These are phyloP conservation scores for Aix galericulata DNA, from an alignment of 2,113 vertebrate species.

Conservation along the genomic window DNA sequence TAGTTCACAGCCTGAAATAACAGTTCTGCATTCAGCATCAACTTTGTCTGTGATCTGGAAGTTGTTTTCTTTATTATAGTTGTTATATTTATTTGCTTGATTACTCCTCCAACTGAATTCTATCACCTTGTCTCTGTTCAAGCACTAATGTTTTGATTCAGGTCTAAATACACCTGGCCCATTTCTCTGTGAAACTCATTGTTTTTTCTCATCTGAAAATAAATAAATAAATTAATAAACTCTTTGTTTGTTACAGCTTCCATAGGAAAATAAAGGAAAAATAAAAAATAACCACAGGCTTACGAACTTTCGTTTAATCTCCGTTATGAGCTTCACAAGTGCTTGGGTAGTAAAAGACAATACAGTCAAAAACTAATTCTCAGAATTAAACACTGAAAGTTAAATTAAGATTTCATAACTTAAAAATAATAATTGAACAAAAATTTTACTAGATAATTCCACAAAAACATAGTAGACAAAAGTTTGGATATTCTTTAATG, in stretches of 20 bases:
- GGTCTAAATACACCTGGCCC: background rate
- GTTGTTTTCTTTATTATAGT: background rate
- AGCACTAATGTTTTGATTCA: background rate
- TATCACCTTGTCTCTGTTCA: background rate
- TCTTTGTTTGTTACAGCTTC: background rate
- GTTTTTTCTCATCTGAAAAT: background rate
- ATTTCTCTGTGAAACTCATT: background rate
- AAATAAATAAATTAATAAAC: too few species aligned
- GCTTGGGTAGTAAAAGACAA: background rate
- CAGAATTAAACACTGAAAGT: background rate
- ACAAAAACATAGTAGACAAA: background rate
- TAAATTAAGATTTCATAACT: background rate
- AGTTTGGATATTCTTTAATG: background rate
- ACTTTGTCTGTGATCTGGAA: background rate
- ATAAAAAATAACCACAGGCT: background rate
- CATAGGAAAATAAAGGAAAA: background rate
- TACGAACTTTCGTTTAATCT: background rate
- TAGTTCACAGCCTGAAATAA: background rate
- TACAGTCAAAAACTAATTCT: background rate
- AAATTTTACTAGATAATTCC: fast-evolving
- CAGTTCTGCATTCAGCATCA: background rate
- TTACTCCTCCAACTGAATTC: background rate
- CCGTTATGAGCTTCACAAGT: background rate
- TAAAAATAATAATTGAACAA: background rate
- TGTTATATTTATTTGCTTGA: background rate